Evolutionary conservation across 92 coral and sea anemone genomes (phyloP).

Genomic region (Hydrozoanthus gracilis): DNA sequence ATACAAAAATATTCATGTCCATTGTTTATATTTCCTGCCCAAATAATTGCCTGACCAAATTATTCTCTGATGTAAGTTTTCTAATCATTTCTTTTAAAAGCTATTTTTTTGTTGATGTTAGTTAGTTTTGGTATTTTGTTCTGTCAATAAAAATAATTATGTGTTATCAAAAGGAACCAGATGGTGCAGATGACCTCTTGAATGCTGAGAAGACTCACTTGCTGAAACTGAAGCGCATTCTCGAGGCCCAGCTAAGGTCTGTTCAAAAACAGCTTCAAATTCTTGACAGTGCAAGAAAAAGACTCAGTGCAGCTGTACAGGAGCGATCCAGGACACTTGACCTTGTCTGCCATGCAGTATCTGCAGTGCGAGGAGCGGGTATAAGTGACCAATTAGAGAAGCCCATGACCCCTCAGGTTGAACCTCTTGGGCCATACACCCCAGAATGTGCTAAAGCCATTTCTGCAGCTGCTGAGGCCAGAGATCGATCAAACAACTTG

Average conservation of each 20-base stretch:
- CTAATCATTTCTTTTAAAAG: too few species aligned
- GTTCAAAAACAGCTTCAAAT: slow-evolving; percentile 98
- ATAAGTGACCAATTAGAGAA: slow-evolving; percentile 91
- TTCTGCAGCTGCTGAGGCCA: slow-evolving; percentile 88
- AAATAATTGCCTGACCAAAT: too few species aligned
- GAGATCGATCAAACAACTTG: slow-evolving; percentile 83
- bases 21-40: too few species aligned
- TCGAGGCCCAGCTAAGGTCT: slow-evolving; percentile 94
- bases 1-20: too few species aligned
- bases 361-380: slow-evolving; percentile 95
- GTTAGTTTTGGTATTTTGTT: too few species aligned
- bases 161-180: slow-evolving; percentile 64
- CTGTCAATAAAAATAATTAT: too few species aligned
- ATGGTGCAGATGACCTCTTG: slow-evolving; percentile 96
- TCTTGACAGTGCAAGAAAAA: slow-evolving; percentile 87
- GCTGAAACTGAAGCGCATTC: slow-evolving; percentile 83
- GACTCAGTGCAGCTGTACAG: slow-evolving; percentile 83
- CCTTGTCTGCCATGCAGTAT: slow-evolving; percentile 97
- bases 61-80: too few species aligned
- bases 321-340: slow-evolving; percentile 94
- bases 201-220: slow-evolving; percentile 88
- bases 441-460: slow-evolving; percentile 97
- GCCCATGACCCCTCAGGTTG: slow-evolving; percentile 90
- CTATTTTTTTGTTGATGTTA: too few species aligned
- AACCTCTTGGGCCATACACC: slow-evolving; percentile 97